Base-by-base conservation (phyloP, 1,140 invertebrate genomes). In the Philopotamus ludificatus region DNA sequence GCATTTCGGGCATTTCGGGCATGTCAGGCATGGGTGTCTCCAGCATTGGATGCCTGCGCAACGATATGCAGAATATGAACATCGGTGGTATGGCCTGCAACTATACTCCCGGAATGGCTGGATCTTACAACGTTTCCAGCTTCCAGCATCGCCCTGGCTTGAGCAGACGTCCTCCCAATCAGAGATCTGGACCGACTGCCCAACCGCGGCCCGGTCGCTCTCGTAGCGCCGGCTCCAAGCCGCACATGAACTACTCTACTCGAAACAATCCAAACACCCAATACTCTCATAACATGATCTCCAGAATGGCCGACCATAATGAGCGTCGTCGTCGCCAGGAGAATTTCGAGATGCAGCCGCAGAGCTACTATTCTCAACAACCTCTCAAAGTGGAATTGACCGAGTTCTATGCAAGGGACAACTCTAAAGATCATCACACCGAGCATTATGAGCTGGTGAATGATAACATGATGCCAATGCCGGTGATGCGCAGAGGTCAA, bases 401-500 rank as follows among this genome's bases (percentile, higher is more conserved):
- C 2, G 85, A 87, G 70, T 84, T 88, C 62, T 87, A 87, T 71
- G 80, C 83, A 7, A 74, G 79, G 55, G 84, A 86, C 58, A 90
- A 90, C 73, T 82, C 83, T 1, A 82, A 81, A 66, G 80, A 82
- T 34, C 86, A 88, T 72, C 85, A 85, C 68, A 89, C 88, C 9
- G 81, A 84, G 60, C 80, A 83, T 66, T 90, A 86, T 72, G 87
- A 89, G 70, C 71, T 86, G 21, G 79, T 84, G 0, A 80, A 82
- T 53, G 79, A 81, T 50, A 79, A 73, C 25, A 73, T 79, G 20
- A 70, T 81, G 34, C 78, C 79, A 0, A 82, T 81, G 47, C 81
- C 82, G 0, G 80, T 89, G 21, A 68, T 87, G 3, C 75, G 87
- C 60, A 77, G 87, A 58, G 87, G 86, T 1, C 83, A 86, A 70